Conservation (phyloP, 1,140 invertebrate genomes). For the Trichomalopsis sarcophagae region DNA sequence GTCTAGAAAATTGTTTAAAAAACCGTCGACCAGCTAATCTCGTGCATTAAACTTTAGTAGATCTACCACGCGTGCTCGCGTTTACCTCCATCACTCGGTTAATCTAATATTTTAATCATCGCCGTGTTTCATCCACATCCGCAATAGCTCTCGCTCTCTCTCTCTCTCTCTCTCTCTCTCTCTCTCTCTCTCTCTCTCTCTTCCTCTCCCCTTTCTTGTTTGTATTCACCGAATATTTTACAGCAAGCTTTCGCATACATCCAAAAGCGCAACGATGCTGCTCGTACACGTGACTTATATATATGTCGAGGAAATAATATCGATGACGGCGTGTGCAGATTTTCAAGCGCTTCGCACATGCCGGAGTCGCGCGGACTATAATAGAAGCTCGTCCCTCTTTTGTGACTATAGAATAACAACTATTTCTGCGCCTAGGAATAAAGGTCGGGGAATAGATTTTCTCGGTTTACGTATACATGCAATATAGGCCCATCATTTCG, state of each 20-base stretch:
- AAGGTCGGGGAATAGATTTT: too few relatives aligned
- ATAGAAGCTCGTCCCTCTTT: not conserved
- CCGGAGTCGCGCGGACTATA: not conserved
- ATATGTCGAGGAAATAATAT: slow-evolving; percentile 21
- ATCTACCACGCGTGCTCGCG: not conserved
- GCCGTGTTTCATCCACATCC: not conserved
- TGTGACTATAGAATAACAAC: too few relatives aligned
- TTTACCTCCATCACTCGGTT: not conserved
- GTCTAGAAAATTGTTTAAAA: not conserved
- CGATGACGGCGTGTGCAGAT: slow-evolving; percentile 15
- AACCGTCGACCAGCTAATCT: not conserved
- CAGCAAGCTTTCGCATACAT: not conserved
- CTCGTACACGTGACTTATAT: too few relatives aligned
- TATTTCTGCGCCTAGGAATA: too few relatives aligned
- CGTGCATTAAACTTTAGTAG: not conserved
- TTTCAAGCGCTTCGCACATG: not conserved
- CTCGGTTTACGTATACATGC: too few relatives aligned
- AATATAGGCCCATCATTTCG: too few relatives aligned
- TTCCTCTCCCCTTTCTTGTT: not conserved
- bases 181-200: too few relatives aligned
- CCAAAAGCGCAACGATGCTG: too few relatives aligned
- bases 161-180: too few relatives aligned
- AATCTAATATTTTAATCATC: slow-evolving; percentile 36
- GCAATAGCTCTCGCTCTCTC: too few relatives aligned
- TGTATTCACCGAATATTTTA: slow-evolving; percentile 1